Conservation (phyloP, 1,140 invertebrate species). For the Colletes latitarsis region DNA sequence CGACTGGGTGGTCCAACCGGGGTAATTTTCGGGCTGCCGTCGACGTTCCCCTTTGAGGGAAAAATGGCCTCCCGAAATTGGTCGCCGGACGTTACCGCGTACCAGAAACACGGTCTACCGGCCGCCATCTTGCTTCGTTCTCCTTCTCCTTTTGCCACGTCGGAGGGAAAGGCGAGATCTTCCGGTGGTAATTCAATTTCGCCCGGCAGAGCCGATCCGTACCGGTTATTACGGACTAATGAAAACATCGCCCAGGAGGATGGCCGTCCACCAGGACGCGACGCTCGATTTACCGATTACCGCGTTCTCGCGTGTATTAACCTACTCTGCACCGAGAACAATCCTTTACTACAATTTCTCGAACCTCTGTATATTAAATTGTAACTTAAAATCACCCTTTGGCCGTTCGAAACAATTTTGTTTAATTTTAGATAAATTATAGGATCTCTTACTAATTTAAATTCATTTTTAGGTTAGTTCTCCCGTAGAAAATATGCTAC, state of each 20-base stretch:
- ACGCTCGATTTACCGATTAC: constrained; percentile 20
- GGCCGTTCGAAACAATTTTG: no score
- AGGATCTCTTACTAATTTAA: no score
- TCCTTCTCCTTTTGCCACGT: not conserved
- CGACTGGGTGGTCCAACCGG: constrained; percentile 77
- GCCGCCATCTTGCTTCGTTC: constrained; percentile 19
- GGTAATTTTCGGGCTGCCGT: constrained; percentile 75
- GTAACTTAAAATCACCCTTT: no score
- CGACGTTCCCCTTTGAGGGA: constrained; percentile 63
- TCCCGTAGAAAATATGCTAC: no score
- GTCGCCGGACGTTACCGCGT: constrained; percentile 45
- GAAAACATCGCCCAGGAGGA: constrained; percentile 50
- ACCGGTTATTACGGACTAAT: constrained; percentile 60
- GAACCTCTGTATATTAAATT: no score
- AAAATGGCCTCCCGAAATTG: constrained; percentile 73
- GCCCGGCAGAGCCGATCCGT: constrained; percentile 35
- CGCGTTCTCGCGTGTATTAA: constrained; percentile 12
- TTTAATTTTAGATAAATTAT: no score
- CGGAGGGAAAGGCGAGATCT: constrained; percentile 3
- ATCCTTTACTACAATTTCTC: no score
- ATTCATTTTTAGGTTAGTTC: no score
- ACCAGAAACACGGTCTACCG: not conserved
- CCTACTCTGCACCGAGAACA: no score
- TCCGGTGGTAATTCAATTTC: constrained; percentile 59
- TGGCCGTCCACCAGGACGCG: not conserved